Evolutionary conservation across 37 sponge, comb jelly and placozoan species (phyloP).

Genomic region (Spongilla lacustris): DNA sequence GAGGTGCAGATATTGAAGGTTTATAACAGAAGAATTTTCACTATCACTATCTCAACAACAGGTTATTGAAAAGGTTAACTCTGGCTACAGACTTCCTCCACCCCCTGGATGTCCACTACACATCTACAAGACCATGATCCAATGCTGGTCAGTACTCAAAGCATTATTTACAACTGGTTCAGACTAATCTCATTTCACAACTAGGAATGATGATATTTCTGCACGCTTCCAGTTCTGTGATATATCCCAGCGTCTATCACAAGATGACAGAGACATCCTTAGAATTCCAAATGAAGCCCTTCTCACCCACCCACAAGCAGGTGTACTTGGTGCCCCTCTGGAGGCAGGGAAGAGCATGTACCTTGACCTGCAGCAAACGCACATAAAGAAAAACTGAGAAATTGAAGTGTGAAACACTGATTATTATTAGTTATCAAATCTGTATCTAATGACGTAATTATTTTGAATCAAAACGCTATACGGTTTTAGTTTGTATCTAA

Average conservation of each 20-base stretch:
- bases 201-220: not conserved
- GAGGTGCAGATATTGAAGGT: constrained; percentile 8
- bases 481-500: too few species aligned
- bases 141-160: not conserved
- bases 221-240: not conserved
- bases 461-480: too few species aligned
- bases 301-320: not conserved
- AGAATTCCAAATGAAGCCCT: not conserved
- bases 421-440: too few species aligned
- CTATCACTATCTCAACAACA: not conserved
- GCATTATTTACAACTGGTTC: not conserved
- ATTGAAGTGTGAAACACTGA: too few species aligned
- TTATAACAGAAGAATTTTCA: too few species aligned
- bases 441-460: too few species aligned
- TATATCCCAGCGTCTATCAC: not conserved
- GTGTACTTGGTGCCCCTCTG: not conserved
- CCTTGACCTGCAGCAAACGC: not conserved
- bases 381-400: not conserved
- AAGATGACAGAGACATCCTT: not conserved
- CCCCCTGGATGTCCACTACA: not conserved
- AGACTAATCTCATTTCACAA: not conserved
- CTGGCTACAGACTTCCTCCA: not conserved
- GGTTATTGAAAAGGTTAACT: not conserved
- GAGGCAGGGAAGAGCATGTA: not conserved
- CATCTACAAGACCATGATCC: not conserved